Evolutionary conservation across 2,113 vertebrate species (phyloP).

Genomic region (Chauna torquata): DNA sequence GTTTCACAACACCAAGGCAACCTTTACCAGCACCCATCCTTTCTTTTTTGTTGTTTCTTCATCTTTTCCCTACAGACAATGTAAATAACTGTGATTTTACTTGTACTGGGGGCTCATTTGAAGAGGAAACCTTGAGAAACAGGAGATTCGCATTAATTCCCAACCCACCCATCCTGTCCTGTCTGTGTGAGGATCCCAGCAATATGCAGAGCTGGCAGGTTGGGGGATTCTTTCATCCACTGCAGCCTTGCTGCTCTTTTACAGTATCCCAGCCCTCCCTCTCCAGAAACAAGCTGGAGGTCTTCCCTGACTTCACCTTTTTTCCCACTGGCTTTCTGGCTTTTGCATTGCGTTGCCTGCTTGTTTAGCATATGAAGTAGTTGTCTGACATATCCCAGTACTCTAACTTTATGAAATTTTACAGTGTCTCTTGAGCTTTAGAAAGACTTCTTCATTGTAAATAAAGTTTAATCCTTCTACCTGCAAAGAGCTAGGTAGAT

Average conservation of each 20-base stretch:
- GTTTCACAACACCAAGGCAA: neutral
- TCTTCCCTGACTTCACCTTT: neutral
- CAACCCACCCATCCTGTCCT: neutral
- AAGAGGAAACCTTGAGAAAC: neutral
- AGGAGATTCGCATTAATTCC: neutral
- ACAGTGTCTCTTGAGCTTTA: neutral
- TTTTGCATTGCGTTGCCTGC: neutral
- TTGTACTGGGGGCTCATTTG: neutral
- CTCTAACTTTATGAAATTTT: neutral
- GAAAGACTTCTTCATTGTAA: neutral
- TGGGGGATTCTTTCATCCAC: neutral
- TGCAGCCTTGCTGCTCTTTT: neutral
- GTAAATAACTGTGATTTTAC: neutral
- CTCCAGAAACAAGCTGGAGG: neutral
- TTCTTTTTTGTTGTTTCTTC: neutral
- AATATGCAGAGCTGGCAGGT: neutral
- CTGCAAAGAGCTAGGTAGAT: neutral
- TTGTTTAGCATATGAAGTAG: neutral
- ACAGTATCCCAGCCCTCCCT: neutral
- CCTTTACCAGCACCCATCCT: neutral
- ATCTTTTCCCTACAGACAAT: neutral
- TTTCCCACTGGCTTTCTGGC: neutral
- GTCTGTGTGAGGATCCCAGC: neutral
- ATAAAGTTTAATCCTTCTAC: neutral
- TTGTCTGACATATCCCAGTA: neutral